Base-by-base conservation (phyloP, 2,888 invertebrate species). In the Polydrusus cervinus region DNA sequence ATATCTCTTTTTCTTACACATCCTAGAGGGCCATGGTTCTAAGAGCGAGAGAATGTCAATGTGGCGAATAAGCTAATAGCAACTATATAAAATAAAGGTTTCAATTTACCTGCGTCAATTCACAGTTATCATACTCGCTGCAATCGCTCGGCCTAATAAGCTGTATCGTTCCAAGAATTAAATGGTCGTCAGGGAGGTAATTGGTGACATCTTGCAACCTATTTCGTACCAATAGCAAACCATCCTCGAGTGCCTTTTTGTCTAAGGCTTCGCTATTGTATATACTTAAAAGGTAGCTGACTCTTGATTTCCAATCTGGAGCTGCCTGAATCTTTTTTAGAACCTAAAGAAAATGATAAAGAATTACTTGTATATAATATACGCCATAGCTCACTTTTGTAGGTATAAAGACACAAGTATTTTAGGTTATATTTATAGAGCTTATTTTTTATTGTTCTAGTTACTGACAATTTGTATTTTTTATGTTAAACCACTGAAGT, bases 91-190 rank as follows among this genome's bases (percentile, higher is more conserved):
- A 69, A 5, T 11, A 40, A 40, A 11, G 10, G 10, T 40, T n/a
- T n/a, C n/a, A 53, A 25, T 80, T 83, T 82, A 87, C 87, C 81
- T 82, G 79, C 34, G 81, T 72, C 25, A 87, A 78, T 20, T 85
- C 86, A 69, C 86, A 87, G 61, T 82, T 82, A 68, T 87, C 86
- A 71, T 85, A 85, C 80, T 85, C 82, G 69, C 83, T 87, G 25
- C 86, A 83, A 20, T 85, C 85, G 16, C 79, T 78, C 0, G 87
- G 85, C 72, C 86, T 78, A 16, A 87, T 79, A 43, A 87, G 78
- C 80, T 83, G 83, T 13, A 84, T 78, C n/a, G 77, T 80, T 11
- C 85, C 86, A 13, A 78, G 78, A 60, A 87, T 68, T 25, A 84
- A 75, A 5, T 82, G 80, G 3, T 82, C 80, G n/a, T 79, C 78